A percentile compares a stretch with the other conserved stretches of the same genome.
Conservation (phyloP, 2,797 vertebrate species). For the Cossypha dichroa region DNA sequence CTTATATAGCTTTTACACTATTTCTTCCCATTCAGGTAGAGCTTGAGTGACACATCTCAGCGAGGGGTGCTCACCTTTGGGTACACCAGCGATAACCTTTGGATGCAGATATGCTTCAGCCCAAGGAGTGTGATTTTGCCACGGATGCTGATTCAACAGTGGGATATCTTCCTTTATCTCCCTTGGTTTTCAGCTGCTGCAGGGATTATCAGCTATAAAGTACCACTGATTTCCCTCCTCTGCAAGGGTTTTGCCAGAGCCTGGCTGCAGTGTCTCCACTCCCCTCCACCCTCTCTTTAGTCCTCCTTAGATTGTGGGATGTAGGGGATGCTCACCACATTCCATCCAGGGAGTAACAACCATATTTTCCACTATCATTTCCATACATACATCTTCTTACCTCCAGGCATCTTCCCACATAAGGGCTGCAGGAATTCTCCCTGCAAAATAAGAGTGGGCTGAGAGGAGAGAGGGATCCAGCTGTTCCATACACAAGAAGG, state of each 20-base stretch:
- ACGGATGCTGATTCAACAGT: background rate
- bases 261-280: rapidly evolving
- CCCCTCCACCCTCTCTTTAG: rapidly evolving
- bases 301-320: background rate
- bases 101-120: rapidly evolving
- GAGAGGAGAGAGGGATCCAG: background rate
- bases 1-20: background rate
- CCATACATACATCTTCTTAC: background rate
- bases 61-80: background rate
- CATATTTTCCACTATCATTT: background rate
- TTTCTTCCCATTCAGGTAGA: background rate
- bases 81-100: background rate
- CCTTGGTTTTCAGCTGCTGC: background rate
- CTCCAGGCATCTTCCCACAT: background rate
- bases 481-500: background rate
- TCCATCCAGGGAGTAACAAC: background rate
- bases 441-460: rapidly evolving
- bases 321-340: background rate
- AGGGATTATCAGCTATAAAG: background rate
- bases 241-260: background rate
- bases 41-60: background rate
- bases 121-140: background rate
- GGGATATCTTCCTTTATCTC: background rate
- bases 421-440: background rate
- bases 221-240: background rate